phyloP scores from a whole-genome alignment of 1,140 invertebrate genomes.

The Hyposmocoma kahamanoa region DNA sequence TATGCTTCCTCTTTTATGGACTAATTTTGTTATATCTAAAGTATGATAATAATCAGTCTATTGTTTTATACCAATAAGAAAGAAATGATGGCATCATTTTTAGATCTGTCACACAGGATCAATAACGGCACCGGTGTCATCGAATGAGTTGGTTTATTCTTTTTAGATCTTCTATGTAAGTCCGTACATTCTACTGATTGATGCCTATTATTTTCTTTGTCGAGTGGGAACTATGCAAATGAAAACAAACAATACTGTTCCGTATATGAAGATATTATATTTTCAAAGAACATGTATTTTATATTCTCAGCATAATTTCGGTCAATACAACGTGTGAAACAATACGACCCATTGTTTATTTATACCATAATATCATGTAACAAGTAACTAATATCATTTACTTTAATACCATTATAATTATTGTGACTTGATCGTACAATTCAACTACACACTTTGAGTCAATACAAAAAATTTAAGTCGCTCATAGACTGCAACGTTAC shows the following conservation, averaged over 20 bases:
- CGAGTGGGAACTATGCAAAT: too few species aligned
- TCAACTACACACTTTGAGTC: conserved; percentile 54
- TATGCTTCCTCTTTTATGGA: too few species aligned
- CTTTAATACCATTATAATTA: conserved; percentile 57
- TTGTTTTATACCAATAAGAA: too few species aligned
- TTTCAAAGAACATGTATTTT: conserved; percentile 70
- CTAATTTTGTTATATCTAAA: too few species aligned
- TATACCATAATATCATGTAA: conserved; percentile 55
- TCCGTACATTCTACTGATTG: too few species aligned
- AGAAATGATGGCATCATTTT: too few species aligned
- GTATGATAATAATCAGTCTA: too few species aligned
- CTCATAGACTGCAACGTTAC: conserved; percentile 38
- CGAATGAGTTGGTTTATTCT: too few species aligned
- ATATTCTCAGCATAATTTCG: conserved; percentile 59
- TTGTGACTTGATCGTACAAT: conserved; percentile 55
- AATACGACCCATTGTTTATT: conserved; percentile 41
- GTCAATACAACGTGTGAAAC: conserved; percentile 66
- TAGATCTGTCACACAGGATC: too few species aligned
- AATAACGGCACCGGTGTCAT: too few species aligned
- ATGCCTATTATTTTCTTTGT: too few species aligned
- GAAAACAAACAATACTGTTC: conserved; percentile 41
- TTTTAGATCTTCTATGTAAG: too few species aligned
- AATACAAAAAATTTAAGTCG: conserved; percentile 46
- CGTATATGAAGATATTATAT: conserved; percentile 72
- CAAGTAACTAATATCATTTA: conserved; percentile 67